Percentiles rank a stretch among this genome's conserved stretches.
Evolutionary conservation across 2,113 vertebrate genomes (phyloP).

Genomic region (Rhadina sibilatrix): DNA sequence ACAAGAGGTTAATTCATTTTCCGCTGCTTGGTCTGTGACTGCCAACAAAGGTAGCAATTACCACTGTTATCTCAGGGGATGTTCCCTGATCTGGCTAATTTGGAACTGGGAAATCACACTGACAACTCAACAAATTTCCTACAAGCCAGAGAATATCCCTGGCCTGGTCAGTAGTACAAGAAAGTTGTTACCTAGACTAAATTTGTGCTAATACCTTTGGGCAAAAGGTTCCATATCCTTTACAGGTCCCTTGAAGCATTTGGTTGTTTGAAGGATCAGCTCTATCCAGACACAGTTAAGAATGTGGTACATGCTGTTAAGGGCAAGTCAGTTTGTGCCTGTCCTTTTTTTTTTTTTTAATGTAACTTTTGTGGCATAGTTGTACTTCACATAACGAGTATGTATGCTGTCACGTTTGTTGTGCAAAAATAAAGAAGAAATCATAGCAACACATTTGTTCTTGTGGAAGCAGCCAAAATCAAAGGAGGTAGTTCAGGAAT

Average conservation of each 20-base stretch:
- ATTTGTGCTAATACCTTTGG: slow-evolving; percentile 1
- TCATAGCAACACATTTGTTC: neutral
- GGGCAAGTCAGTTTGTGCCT: neutral
- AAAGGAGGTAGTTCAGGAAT: neutral
- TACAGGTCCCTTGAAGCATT: neutral
- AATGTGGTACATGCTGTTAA: neutral
- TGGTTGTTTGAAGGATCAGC: neutral
- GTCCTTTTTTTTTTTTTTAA: neutral
- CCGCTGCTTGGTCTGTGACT: neutral
- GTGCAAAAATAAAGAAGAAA: neutral
- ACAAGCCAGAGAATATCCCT: neutral
- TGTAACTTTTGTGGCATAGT: neutral
- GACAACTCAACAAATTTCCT: neutral
- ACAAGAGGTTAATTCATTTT: neutral
- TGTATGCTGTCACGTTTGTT: neutral
- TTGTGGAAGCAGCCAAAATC: neutral
- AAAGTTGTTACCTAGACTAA: neutral
- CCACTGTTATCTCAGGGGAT: neutral
- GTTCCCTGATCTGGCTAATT: slow-evolving; percentile 15
- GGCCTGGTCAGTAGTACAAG: neutral
- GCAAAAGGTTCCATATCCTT: neutral
- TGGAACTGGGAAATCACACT: neutral
- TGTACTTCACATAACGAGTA: neutral
- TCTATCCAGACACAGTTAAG: neutral
- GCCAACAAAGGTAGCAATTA: slow-evolving; percentile 37